Evolutionary conservation across 2,797 vertebrate genomes (phyloP), one percentile per base, ranked within the genome.

Genomic region (Neostethus bicornis): DNA sequence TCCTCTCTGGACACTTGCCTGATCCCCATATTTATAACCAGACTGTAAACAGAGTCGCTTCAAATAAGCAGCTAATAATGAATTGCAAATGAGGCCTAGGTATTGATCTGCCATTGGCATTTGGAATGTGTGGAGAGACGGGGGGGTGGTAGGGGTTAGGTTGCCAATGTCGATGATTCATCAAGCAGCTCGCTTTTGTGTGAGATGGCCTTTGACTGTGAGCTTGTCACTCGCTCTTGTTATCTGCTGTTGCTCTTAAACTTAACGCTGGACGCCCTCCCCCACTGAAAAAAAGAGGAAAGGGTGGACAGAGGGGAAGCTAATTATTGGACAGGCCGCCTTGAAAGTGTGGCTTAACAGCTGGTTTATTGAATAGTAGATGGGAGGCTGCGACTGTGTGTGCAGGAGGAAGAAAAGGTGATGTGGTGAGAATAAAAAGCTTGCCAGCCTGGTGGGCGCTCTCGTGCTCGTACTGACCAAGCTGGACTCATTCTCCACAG

Each of bases 31-130:
- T 85, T 43, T 83, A 88, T 89, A 89, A 86, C 68, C 74, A 52
- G 64, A 90, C 87, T 90, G 90, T 92, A 93, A 92, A 92, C 88
- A 90, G 81, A 88, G 83, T 84, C 61, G 65, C 81, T 83, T 90
- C 89, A 67, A 89, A 94, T 81, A 64, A 95, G 84, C 83, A 85
- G 89, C 89, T 65, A 86, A 92, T 90, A 92, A 95, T 86, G 92
- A 95, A 94, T 93, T 93, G 93, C 92, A 91, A 90, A 93, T 93
- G 89, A 79, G 83, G 69, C 85, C 67, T 31, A 39, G 77, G 81
- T 93, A 94, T 94, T 61, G 93, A 96, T 91, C 90, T 2, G 67
- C 60, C 83, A 90, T 93, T 91, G 91, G 91, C 92, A 89, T 87
- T 48, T 85, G 56, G 79, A 75, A 81, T 76, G 76, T 86, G 83